Evolutionary conservation across 2,888 invertebrate genomes (phyloP), one percentile per base, ranked within the genome.

Genomic region (Agonopterix heracliana): DNA sequence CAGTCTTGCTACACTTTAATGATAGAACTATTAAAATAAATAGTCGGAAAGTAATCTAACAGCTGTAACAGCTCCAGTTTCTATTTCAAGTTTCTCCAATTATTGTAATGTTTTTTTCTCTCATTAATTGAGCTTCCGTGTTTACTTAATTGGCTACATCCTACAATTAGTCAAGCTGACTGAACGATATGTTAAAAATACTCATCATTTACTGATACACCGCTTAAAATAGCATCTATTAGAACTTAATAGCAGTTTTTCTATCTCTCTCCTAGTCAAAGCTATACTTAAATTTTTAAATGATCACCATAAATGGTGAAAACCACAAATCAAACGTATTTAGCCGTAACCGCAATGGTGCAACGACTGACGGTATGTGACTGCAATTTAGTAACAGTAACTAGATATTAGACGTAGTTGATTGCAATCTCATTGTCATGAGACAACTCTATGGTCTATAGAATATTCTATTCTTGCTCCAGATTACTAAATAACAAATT

Each of bases 51-150:
- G 71, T 63, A 44, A 44, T 62, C 64, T 60, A 62, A 58, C 41
- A 11, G 38, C 10, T 41, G 12, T 59, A 62, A 58, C 63, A 56
- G 60, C 65, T 66, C 63, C 53, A 68, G 68, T 78, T 75, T 74
- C 64, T 68, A 66, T 64, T 64, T 47, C 43, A 54, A 64, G 71
- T 78, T 78, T 76, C 73, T 67, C 74, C 70, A 65, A 71, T 74
- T 70, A 72, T 59, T 57, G 57, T 71, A 63, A 64, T 67, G 57
- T 72, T 57, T 63, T 63, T 66, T 74, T 74, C 69, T 71, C 68
- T 65, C 61, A 66, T 68, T 74, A 75, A 78, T 79, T 76, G 70
- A 68, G 59, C 76, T 82, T 81, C 80, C 81, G 78, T 64, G 68
- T 78, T 12, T 26, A 57, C 56, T 56, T 80, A 80, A 80, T 78